Evolutionary conservation across 2,113 vertebrate genomes (phyloP).

Genomic region (Melanerpes formicivorus): DNA sequence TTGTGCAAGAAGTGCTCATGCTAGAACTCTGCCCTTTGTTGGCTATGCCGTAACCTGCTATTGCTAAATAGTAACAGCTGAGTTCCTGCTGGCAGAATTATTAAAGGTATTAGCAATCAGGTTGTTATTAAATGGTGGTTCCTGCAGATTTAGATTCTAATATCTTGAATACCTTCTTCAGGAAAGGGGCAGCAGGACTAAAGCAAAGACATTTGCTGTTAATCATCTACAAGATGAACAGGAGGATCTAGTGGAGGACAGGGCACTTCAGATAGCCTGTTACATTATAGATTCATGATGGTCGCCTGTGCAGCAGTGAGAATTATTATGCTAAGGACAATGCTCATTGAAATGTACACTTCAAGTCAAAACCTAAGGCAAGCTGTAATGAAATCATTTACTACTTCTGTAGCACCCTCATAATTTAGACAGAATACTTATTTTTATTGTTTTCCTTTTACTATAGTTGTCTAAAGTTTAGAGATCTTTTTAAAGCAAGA

Average conservation of each 20-base stretch:
- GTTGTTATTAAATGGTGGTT: not conserved
- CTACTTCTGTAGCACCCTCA: not conserved
- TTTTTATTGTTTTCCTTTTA: not conserved
- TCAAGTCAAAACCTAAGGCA: not conserved
- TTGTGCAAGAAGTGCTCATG: not conserved
- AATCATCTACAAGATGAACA: not conserved
- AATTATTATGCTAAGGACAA: not conserved
- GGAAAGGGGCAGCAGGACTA: not conserved
- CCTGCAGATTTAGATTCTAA: not conserved
- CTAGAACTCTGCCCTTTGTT: not conserved
- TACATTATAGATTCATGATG: not conserved
- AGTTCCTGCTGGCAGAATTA: not conserved
- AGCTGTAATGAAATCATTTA: not conserved
- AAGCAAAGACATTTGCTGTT: not conserved
- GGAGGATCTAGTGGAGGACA: not conserved
- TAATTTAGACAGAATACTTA: not conserved
- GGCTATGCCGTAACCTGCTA: not conserved
- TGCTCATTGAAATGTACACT: not conserved
- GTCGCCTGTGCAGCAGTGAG: not conserved
- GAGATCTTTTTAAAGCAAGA: not conserved
- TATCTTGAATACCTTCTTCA: not conserved
- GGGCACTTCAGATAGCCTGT: not conserved
- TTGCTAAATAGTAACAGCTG: not conserved
- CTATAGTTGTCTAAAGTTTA: not conserved
- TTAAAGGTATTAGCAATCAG: not conserved